A percentile compares a stretch with the other conserved stretches of the same genome.
Conservation (phyloP, 1,140 invertebrate species). For the Ips typographus region DNA sequence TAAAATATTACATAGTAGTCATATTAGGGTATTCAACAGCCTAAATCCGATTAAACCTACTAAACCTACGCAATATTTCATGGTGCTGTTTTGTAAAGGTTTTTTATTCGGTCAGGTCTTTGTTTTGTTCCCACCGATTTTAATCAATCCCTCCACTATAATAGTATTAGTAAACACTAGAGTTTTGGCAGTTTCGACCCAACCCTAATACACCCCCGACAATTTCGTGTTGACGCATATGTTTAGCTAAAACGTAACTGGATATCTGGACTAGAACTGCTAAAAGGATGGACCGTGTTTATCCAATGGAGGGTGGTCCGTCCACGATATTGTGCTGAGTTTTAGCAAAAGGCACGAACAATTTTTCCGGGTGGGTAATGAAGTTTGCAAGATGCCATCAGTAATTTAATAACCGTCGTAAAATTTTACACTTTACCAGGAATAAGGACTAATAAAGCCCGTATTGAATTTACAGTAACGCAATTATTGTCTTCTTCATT, state of each 20-base stretch:
- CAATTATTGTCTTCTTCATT: conserved; percentile 24
- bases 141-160: conserved; percentile 25
- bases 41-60: too few species aligned
- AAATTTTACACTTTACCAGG: conserved; percentile 19
- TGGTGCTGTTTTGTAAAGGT: not conserved
- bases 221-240: conserved; percentile 28
- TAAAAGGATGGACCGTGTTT: not conserved
- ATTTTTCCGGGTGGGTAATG: not conserved
- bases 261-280: conserved; percentile 9
- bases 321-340: not conserved
- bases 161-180: conserved; percentile 28
- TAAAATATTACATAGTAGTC: too few species aligned
- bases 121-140: not conserved
- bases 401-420: conserved; percentile 31
- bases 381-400: conserved; percentile 11
- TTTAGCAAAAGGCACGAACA: too few species aligned
- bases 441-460: conserved; percentile 17
- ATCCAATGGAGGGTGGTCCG: not conserved
- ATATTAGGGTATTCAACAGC: too few species aligned
- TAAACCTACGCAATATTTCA: not conserved
- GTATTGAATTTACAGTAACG: conserved; percentile 28
- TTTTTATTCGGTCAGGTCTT: conserved; percentile 7
- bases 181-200: conserved; percentile 15
- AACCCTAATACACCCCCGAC: conserved; percentile 15
- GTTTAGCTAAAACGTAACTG: conserved; percentile 17